A percentile compares a stretch with the other conserved stretches of the same genome.
Evolutionary conservation across 2,797 vertebrate genomes (phyloP).

Genomic region (Aselliscus stoliczkanus): DNA sequence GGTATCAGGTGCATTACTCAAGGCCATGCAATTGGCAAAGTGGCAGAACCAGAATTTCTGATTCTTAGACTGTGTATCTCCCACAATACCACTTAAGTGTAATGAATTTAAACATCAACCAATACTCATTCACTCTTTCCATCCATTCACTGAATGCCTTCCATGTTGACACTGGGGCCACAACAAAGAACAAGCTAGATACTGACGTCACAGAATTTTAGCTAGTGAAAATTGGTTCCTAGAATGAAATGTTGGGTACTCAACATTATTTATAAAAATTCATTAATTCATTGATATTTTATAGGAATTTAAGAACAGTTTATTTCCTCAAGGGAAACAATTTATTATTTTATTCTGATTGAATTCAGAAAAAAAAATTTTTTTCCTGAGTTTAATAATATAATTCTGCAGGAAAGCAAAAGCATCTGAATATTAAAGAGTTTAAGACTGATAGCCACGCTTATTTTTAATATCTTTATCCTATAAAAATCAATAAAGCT

Average conservation of each 20-base stretch:
- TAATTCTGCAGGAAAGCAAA: not conserved
- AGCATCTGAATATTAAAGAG: not conserved
- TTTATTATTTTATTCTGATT: slow-evolving; percentile 16
- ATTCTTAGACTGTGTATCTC: not conserved
- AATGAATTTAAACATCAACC: not conserved
- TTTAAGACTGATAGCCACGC: not conserved
- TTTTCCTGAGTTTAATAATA: not conserved
- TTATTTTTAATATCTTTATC: not conserved
- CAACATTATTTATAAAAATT: not conserved
- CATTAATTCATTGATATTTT: not conserved
- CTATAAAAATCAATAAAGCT: not conserved
- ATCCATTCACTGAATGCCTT: not conserved
- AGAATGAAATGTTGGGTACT: not conserved
- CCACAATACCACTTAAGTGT: not conserved
- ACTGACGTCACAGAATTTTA: not conserved
- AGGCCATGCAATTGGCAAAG: not conserved
- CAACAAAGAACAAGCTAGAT: not conserved
- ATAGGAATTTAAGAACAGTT: not conserved
- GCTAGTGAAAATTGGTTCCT: not conserved
- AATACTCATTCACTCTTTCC: not conserved
- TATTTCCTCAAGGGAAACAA: not conserved
- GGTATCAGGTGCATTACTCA: too few relatives aligned
- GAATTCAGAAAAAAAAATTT: slow-evolving; percentile 16
- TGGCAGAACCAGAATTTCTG: not conserved
- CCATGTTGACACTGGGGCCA: too few relatives aligned